Base-by-base conservation (phyloP, 2,113 vertebrate species). In the Pogonocichla stellata region DNA sequence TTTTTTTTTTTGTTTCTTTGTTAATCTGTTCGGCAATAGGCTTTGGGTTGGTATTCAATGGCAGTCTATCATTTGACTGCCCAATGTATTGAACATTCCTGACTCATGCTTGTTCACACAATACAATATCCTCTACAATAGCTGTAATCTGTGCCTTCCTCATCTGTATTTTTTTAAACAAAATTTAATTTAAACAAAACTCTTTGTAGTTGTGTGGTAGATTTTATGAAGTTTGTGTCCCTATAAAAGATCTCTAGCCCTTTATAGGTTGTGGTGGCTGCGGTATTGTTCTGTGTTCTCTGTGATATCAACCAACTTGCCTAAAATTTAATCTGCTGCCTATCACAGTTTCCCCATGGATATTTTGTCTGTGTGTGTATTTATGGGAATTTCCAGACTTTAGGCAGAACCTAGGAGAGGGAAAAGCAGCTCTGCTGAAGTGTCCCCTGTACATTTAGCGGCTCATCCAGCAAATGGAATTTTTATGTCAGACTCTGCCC, bases 391-490 rank as follows among this genome's bases (percentile, higher is more conserved):
- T 78, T 83, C 14, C 61, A 84, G 69, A 38, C 47, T 62, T 83
- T 6, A 84, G 47, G 43, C 40, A 73, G 71, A 73, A 31, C 42
- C 23, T 86, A 28, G 34, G 38, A 67, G 51, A 83, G 26, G n/a
- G 54, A 42, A 84, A 83, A 73, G 38, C 26, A 75, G 31, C 56
- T 88, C 65, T 96, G 54, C 53, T 47, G 58, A 23, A 79, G 69
- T 16, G 4, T 92, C 48, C 54, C 6, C 2, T 14, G 43, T 62
- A 73, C 36, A 31, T 34, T 86, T 40, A 71, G 14, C 0, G 3
- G 43, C 50, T 45, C 80, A 77, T 51, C 43, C 82, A 90, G 86
- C 62, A 96, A 95, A 95, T 85, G 58, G 83, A 75, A 45, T 92
- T 95, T 89, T 92, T 83, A 66, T 81, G 73, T 95, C 24, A 4